Percentiles rank a stretch among this genome's conserved stretches.
Evolutionary conservation across 37 sponge, comb jelly and placozoan species (phyloP).

Genomic region (Ephydatia muelleri): DNA sequence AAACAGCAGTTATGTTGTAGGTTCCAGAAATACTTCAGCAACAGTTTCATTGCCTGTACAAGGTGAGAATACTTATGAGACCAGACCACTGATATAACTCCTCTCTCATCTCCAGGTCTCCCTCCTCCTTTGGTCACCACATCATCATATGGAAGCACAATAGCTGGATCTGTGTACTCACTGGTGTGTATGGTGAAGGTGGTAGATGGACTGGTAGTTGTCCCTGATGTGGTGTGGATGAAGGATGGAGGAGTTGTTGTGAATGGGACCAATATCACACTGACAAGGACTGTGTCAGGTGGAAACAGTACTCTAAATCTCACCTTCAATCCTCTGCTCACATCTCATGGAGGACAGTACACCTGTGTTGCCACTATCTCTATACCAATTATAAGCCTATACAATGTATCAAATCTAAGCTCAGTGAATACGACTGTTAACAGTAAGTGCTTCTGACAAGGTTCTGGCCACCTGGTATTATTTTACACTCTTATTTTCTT

Average conservation of each 20-base stretch:
- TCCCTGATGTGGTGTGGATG: no score
- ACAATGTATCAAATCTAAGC: background rate
- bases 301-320: background rate
- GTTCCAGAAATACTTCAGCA: no score
- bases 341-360: conserved; percentile 52
- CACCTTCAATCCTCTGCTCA: conserved; percentile 17
- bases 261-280: background rate
- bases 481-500: background rate
- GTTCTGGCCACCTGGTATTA: no score
- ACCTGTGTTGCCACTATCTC: conserved; percentile 23
- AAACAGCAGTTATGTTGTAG: no score
- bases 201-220: background rate
- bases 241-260: background rate
- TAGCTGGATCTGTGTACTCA: conserved; percentile 32
- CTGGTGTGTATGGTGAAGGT: conserved; percentile 19
- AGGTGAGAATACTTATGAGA: no score
- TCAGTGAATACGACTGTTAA: background rate
- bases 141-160: background rate
- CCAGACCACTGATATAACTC: background rate
- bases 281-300: background rate
- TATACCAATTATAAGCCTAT: no score
- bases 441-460: background rate
- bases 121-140: background rate
- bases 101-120: background rate
- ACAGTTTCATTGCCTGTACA: no score